A percentile compares a stretch with the other conserved stretches of the same genome.
Evolutionary conservation across 2,113 vertebrate genomes (phyloP).

Genomic region (Vanacampus margaritifer): DNA sequence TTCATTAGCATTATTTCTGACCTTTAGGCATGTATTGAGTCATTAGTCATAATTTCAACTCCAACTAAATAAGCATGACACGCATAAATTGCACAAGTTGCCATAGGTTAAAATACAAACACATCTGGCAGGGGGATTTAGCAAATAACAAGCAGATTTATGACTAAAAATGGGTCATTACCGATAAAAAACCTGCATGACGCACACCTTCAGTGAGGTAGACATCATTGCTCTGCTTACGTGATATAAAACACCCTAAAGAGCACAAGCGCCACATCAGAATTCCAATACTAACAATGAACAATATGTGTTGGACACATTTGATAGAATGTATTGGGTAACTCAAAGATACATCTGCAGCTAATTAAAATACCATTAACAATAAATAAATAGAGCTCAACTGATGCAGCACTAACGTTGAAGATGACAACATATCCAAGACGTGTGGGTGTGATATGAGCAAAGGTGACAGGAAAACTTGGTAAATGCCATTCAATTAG

Average conservation of each 20-base stretch:
- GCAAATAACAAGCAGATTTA: conserved; percentile 40
- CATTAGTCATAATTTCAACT: conserved; percentile 42
- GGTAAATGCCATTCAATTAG: too few species aligned
- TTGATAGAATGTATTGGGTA: not conserved
- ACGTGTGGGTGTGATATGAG: not conserved
- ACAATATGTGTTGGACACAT: not conserved
- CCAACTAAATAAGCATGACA: conserved; percentile 47
- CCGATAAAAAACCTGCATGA: conserved; percentile 33
- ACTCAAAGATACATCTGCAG: not conserved
- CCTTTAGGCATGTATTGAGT: conserved; percentile 25
- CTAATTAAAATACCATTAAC: not conserved
- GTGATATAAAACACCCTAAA: conserved; percentile 19
- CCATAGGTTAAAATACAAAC: conserved; percentile 40
- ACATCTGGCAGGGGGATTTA: conserved; percentile 35
- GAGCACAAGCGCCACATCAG: not conserved
- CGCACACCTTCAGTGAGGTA: conserved; percentile 14
- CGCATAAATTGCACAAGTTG: conserved; percentile 36
- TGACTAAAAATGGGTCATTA: conserved; percentile 24
- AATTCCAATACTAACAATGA: not conserved
- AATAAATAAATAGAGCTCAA: not conserved
- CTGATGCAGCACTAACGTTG: not conserved
- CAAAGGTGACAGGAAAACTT: not conserved
- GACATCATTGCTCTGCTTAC: conserved; percentile 2
- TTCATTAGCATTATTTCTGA: conserved; percentile 18
- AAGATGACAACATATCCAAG: not conserved